Conservation (phyloP, 1,140 invertebrate species). For the Zaprionus taronus region DNA sequence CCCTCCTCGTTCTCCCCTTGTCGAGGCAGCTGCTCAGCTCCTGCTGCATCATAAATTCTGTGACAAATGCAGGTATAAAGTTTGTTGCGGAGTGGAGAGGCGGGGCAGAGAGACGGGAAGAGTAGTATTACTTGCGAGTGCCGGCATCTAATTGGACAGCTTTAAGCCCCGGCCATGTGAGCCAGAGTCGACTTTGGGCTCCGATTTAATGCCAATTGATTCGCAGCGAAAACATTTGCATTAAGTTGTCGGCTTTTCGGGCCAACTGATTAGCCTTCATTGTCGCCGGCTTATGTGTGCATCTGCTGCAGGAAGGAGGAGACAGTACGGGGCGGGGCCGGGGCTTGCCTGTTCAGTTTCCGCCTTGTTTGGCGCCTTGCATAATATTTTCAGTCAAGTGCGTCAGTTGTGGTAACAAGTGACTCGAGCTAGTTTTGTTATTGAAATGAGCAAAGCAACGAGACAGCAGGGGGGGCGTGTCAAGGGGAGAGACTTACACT, state of each 20-base stretch:
- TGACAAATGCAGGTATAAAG: constrained; percentile 81
- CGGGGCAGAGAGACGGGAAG: neutral
- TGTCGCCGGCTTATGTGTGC: constrained; percentile 24
- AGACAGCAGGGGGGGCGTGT: neutral
- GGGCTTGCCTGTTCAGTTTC: constrained; percentile 48
- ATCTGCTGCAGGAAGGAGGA: neutral
- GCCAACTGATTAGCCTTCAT: constrained; percentile 64
- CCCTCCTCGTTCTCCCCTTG: neutral
- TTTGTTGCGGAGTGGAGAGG: constrained; percentile 52
- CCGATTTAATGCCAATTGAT: constrained; percentile 75
- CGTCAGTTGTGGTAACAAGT: constrained; percentile 80
- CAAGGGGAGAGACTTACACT: constrained; percentile 28
- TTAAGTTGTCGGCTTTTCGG: constrained; percentile 56
- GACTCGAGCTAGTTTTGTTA: constrained; percentile 78
- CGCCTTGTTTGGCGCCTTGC: constrained; percentile 63
- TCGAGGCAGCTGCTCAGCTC: neutral
- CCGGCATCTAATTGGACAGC: constrained; percentile 61
- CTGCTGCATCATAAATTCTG: constrained; percentile 71
- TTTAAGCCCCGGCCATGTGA: constrained; percentile 48
- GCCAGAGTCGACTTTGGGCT: constrained; percentile 23
- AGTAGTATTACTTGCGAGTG: constrained; percentile 9
- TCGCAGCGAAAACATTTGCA: constrained; percentile 66
- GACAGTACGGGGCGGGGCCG: neutral
- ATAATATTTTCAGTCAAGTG: constrained; percentile 79
- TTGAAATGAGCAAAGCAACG: constrained; percentile 67